Evolutionary conservation across 2,888 invertebrate species (phyloP), one percentile per base, ranked within the genome.

Genomic region (Eilema sororculum): DNA sequence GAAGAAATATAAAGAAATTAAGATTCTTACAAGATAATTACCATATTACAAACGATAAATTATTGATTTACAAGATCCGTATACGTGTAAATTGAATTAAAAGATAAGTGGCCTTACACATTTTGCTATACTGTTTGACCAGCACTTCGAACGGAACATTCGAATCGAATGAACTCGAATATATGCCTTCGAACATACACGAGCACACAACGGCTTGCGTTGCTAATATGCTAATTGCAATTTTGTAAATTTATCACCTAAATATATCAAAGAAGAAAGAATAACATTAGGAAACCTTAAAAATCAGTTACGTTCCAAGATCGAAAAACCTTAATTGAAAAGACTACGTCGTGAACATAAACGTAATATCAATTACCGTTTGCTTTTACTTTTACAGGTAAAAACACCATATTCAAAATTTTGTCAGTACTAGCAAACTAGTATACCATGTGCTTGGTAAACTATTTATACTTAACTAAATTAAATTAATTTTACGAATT

Each of bases 31-130:
- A 80, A 82, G 91, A 91, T 92, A 92, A 86, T 78, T 33, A 76
- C 77, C 84, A 86, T 89, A 86, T 89, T 89, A 91, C 88, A 83
- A 87, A 75, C 87, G 84, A 91, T 92, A 92, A 90, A 92, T 92
- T 86, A 89, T 86, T 83, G 83, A 87, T 88, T 86, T 89, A 91
- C 90, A 89, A 86, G 88, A 81, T 78, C 73, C 78, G 85, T 87
- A 90, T 86, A 84, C 85, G 87, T 91, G 90, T 92, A 92, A 92
- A 93, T 92, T 92, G 89, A 93, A 93, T 93, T 92, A 92, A 90
- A 90, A 92, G 92, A 93, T 93, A 93, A 91, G 87, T 87, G 82
- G 85, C 82, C 84, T 72, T 87, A 86, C 86, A 86, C 8, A 86
- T 87, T 89, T 90, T 78, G 87, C 87, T 86, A 89, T 90, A 66